phyloP scores from a whole-genome alignment of 2,888 invertebrate species.

The Drosophila histrio region DNA sequence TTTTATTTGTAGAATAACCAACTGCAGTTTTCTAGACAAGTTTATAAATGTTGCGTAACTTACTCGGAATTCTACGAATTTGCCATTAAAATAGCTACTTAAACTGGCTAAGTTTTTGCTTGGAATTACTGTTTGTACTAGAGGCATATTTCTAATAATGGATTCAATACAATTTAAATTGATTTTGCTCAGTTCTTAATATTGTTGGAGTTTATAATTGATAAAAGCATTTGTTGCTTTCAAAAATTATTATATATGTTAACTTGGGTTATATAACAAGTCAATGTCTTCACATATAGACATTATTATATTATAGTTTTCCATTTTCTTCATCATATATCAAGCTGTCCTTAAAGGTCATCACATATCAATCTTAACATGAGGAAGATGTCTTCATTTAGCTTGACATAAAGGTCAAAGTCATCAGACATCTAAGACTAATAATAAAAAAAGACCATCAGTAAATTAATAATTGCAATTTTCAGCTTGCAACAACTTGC shows the following conservation, averaged over 20 bases:
- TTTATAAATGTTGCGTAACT: background rate
- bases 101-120: background rate
- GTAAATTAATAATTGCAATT: slow-evolving; percentile 20
- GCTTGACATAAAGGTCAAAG: slow-evolving; percentile 47
- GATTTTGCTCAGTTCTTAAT: no score
- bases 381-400: slow-evolving; percentile 13
- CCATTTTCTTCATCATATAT: background rate
- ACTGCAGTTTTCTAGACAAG: slow-evolving; percentile 14
- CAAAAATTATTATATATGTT: no score
- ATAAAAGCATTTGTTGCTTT: background rate
- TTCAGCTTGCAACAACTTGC: background rate
- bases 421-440: slow-evolving; percentile 42
- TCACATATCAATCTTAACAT: slow-evolving; percentile 38
- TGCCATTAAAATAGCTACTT: background rate
- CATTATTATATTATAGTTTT: background rate
- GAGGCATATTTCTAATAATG: no score
- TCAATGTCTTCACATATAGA: background rate
- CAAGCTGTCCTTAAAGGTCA: background rate
- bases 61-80: background rate
- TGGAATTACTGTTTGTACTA: no score
- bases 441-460: background rate
- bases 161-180: no score
- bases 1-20: slow-evolving; percentile 5
- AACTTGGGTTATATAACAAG: no score
- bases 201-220: no score